phyloP scores from a whole-genome alignment of 1,140 invertebrate species.

The Eriosoma lanigerum region DNA sequence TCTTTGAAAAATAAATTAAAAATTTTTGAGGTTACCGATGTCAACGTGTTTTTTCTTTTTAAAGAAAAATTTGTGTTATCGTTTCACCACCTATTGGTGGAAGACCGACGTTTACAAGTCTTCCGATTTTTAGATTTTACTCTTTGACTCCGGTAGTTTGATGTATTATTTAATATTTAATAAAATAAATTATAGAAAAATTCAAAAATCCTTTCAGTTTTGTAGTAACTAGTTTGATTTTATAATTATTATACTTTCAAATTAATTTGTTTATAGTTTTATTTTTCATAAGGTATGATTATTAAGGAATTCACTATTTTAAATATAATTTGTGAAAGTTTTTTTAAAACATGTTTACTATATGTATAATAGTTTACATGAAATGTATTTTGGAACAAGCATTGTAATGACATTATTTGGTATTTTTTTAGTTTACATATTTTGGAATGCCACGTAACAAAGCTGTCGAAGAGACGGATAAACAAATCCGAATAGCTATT shows the following conservation, averaged over 20 bases:
- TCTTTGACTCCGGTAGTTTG: no score
- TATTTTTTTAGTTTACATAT: not conserved
- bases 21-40: constrained; percentile 32
- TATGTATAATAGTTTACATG: not conserved
- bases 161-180: no score
- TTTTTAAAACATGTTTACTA: not conserved
- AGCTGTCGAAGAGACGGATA: constrained; percentile 80
- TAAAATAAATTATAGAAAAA: no score
- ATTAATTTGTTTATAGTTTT: not conserved
- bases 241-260: no score
- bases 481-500: constrained; percentile 95
- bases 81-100: no score
- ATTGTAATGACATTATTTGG: no score
- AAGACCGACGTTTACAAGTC: no score
- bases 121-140: no score
- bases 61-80: not conserved
- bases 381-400: not conserved
- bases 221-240: no score
- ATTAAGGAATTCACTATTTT: not conserved
- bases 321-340: not conserved
- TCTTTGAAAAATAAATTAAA: not conserved
- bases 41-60: constrained; percentile 48
- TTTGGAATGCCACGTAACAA: constrained; percentile 53
- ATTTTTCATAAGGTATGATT: not conserved
- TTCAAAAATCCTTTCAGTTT: no score